Percentiles rank a stretch among this genome's conserved stretches.
phyloP scores from a whole-genome alignment of 2,113 vertebrate species.

The Triplophysa siluroides region DNA sequence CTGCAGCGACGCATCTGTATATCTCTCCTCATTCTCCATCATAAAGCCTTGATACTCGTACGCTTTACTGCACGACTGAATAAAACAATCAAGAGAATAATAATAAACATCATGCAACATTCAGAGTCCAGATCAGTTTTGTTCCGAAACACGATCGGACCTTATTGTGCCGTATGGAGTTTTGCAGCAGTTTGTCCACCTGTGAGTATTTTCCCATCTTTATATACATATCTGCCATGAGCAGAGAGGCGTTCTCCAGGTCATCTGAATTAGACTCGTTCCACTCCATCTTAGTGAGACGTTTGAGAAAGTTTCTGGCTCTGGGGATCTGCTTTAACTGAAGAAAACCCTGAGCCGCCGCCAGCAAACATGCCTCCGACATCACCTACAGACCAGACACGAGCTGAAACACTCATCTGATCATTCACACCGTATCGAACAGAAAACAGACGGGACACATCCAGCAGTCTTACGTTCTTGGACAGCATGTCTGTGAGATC shows the following conservation, averaged over 20 bases:
- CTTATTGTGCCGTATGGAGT: slow-evolving; percentile 74
- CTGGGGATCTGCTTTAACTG: slow-evolving; percentile 68
- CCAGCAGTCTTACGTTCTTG: slow-evolving; percentile 52
- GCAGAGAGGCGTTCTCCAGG: slow-evolving; percentile 71
- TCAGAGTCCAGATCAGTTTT: too few species aligned
- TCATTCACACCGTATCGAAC: too few species aligned
- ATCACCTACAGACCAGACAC: slow-evolving; percentile 30
- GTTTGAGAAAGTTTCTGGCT: slow-evolving; percentile 72
- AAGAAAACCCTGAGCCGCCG: slow-evolving; percentile 62
- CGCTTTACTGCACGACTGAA: slow-evolving; percentile 77
- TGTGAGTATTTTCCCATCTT: slow-evolving; percentile 72
- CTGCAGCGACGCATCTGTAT: slow-evolving; percentile 71
- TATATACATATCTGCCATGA: slow-evolving; percentile 76
- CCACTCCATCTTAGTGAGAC: slow-evolving; percentile 64
- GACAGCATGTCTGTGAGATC: slow-evolving; percentile 63
- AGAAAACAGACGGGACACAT: too few species aligned
- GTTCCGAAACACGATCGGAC: slow-evolving; percentile 50
- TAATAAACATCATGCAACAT: too few species aligned
- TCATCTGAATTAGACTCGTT: slow-evolving; percentile 59
- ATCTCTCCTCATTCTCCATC: slow-evolving; percentile 77
- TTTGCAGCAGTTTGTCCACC: slow-evolving; percentile 66
- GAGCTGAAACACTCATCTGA: background rate
- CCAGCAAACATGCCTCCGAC: slow-evolving; percentile 55
- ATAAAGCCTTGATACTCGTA: slow-evolving; percentile 79
- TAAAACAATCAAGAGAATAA: background rate